Conservation (phyloP, 2,113 vertebrate genomes). For the Falcunculus frontatus region DNA sequence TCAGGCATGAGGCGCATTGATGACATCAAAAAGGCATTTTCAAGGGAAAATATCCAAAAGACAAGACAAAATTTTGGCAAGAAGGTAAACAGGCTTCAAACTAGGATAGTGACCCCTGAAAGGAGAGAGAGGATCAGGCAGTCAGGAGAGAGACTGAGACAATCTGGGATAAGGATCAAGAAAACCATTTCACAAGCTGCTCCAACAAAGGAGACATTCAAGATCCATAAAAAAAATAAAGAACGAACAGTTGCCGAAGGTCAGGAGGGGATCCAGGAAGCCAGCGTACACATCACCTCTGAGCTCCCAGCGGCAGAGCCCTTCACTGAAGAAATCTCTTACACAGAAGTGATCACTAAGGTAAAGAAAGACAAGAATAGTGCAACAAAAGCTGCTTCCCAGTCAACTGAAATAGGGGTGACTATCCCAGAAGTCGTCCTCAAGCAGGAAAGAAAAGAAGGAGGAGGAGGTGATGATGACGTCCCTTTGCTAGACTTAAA, state of each 20-base stretch:
- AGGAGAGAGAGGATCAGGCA: constrained; percentile 89
- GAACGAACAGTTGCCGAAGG: constrained; percentile 80
- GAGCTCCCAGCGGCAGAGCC: constrained; percentile 71
- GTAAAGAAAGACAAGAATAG: constrained; percentile 78
- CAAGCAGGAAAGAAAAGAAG: constrained; percentile 74
- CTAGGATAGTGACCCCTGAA: constrained; percentile 90
- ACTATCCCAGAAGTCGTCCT: constrained; percentile 65
- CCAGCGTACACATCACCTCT: constrained; percentile 25
- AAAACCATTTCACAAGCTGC: constrained; percentile 89
- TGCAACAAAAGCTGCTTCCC: constrained; percentile 58
- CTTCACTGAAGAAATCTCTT: constrained; percentile 75
- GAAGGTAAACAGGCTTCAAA: constrained; percentile 87
- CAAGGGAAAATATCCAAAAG: constrained; percentile 92
- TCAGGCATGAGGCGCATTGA: constrained; percentile 86
- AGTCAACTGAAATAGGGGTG: constrained; percentile 28
- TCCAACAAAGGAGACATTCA: constrained; percentile 85
- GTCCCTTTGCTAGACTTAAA: constrained; percentile 83
- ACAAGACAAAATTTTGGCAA: constrained; percentile 89
- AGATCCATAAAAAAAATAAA: constrained; percentile 81
- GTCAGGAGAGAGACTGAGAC: constrained; percentile 85
- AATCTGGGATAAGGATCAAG: constrained; percentile 85
- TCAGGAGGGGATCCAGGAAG: constrained; percentile 80
- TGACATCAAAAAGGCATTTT: constrained; percentile 92
- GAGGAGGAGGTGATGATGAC: constrained; percentile 65
- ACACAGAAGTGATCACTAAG: constrained; percentile 80